phyloP scores from a whole-genome alignment of 2,113 vertebrate species.

The Seriola dumerili region DNA sequence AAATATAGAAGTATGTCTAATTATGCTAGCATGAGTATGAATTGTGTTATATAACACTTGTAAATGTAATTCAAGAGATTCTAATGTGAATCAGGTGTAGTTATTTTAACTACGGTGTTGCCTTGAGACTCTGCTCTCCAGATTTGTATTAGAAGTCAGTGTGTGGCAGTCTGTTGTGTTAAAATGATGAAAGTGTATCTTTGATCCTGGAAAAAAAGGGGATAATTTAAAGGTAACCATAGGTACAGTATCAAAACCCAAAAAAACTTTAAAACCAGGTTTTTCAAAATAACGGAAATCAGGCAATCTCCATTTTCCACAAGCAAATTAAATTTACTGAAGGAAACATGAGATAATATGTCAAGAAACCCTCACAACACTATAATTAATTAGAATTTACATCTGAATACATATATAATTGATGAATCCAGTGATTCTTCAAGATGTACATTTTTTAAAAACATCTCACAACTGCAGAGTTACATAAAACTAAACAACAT shows the following conservation, averaged over 20 bases:
- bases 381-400: neutral
- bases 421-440: neutral
- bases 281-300: neutral
- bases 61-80: conserved; percentile 51
- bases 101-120: conserved; percentile 28
- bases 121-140: conserved; percentile 39
- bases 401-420: neutral
- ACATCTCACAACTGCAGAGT: neutral
- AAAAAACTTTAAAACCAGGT: neutral
- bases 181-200: neutral
- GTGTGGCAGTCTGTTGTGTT: neutral
- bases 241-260: neutral
- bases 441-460: neutral
- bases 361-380: neutral
- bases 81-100: conserved; percentile 54
- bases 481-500: neutral
- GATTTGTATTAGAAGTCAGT: conserved; percentile 18
- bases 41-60: conserved; percentile 57
- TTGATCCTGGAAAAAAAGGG: neutral
- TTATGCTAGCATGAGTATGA: conserved; percentile 55
- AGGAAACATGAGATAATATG: neutral
- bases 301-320: neutral
- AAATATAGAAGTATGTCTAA: conserved; percentile 69
- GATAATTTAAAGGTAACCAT: neutral
- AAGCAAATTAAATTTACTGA: neutral